phyloP scores from a whole-genome alignment of 2,888 invertebrate species.

The Tromatobia lineatoria region DNA sequence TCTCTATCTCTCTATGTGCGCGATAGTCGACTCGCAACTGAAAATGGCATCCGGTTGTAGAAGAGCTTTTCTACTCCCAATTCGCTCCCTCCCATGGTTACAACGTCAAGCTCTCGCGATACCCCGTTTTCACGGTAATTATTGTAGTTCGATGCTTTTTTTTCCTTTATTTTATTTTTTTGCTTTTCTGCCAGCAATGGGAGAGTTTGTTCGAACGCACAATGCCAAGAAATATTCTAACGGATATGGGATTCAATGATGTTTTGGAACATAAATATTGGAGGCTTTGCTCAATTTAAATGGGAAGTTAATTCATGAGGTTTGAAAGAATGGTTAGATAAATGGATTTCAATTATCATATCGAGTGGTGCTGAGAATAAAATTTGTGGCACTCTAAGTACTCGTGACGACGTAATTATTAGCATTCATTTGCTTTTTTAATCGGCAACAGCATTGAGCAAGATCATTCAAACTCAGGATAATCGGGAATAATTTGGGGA shows the following conservation, averaged over 20 bases:
- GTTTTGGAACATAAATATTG: neutral
- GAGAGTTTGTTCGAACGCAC: neutral
- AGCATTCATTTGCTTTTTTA: too few species aligned
- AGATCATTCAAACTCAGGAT: too few species aligned
- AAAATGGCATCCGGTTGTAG: constrained; percentile 83
- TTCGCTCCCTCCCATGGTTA: constrained; percentile 44
- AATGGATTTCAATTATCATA: too few species aligned
- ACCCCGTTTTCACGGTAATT: constrained; percentile 84
- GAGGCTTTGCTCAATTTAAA: neutral
- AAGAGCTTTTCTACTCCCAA: constrained; percentile 66
- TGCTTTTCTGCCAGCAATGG: neutral
- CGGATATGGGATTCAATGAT: neutral
- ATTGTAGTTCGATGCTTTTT: constrained; percentile 82
- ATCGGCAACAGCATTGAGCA: too few species aligned
- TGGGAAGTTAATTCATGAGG: neutral
- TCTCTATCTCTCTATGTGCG: constrained; percentile 56
- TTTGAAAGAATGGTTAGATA: neutral
- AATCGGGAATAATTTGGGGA: too few species aligned
- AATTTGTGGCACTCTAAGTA: too few species aligned
- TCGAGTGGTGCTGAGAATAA: too few species aligned
- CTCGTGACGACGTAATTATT: too few species aligned
- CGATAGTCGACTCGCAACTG: constrained; percentile 74
- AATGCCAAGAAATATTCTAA: neutral
- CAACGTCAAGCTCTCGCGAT: constrained; percentile 75
- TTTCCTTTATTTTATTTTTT: constrained; percentile 71